Conservation (phyloP, 1,140 invertebrate species). For the Drosophila santomea region DNA sequence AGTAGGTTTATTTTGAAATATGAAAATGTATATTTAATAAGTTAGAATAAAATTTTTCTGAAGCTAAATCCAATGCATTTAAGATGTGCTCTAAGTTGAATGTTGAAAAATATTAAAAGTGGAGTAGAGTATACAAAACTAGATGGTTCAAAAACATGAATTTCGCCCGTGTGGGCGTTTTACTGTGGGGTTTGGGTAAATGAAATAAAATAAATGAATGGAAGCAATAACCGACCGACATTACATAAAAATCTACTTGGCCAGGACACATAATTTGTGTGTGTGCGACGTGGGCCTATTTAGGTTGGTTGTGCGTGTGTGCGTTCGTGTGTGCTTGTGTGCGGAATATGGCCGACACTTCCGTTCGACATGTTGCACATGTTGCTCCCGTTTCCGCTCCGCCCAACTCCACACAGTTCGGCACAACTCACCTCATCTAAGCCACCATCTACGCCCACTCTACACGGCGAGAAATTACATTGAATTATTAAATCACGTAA, state of each 20-base stretch:
- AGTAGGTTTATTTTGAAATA: too few species aligned
- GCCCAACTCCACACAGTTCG: conserved; percentile 26
- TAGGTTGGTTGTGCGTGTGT: conserved; percentile 51
- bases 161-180: conserved; percentile 11
- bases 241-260: conserved; percentile 83
- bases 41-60: too few species aligned
- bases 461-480: conserved; percentile 1
- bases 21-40: too few species aligned
- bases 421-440: conserved; percentile 21
- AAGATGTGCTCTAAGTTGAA: too few species aligned
- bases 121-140: conserved; percentile 7
- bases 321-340: conserved; percentile 58
- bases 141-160: conserved; percentile 23
- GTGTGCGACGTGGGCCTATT: conserved; percentile 72
- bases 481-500: too few species aligned
- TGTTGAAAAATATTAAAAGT: too few species aligned
- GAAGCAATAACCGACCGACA: conserved; percentile 82
- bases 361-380: conserved; percentile 82
- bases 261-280: conserved; percentile 69
- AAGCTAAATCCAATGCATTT: too few species aligned
- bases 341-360: conserved; percentile 80
- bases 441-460: background rate
- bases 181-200: conserved; percentile 48
- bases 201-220: conserved; percentile 82
- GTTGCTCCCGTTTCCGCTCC: conserved; percentile 78